Conservation (phyloP, 2,888 invertebrate genomes). For the Apodemia duryi region DNA sequence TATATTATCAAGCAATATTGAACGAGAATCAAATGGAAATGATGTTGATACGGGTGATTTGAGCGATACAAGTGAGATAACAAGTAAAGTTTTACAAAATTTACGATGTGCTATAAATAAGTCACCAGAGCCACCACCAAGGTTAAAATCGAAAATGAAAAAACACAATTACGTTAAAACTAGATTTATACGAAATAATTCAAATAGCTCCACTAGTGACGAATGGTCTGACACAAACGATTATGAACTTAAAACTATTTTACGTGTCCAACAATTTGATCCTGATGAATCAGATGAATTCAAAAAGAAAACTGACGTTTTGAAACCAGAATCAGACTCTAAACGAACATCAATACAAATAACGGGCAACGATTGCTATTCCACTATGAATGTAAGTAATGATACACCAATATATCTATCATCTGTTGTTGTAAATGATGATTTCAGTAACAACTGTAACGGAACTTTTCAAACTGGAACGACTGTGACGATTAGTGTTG, state of each 20-base stretch:
- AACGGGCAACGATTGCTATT: constrained; percentile 86
- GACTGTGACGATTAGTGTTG: constrained; percentile 81
- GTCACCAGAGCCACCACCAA: constrained; percentile 72
- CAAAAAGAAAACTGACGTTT: constrained; percentile 40
- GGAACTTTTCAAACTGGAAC: constrained; percentile 76
- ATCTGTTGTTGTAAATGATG: constrained; percentile 84
- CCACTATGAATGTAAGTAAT: constrained; percentile 85
- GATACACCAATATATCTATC: constrained; percentile 85
- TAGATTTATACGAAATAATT: constrained; percentile 67
- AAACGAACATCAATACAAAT: constrained; percentile 86
- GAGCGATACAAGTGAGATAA: constrained; percentile 69
- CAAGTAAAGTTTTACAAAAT: constrained; percentile 58
- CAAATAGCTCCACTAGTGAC: constrained; percentile 71
- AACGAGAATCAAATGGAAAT: constrained; percentile 34
- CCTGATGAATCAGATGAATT: constrained; percentile 66
- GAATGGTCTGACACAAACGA: constrained; percentile 74
- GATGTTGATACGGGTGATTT: constrained; percentile 57
- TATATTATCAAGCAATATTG: constrained; percentile 14
- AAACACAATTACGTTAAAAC: constrained; percentile 76
- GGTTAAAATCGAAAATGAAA: constrained; percentile 59
- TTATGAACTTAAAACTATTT: constrained; percentile 66
- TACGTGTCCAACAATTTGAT: constrained; percentile 68
- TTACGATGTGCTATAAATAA: constrained; percentile 63
- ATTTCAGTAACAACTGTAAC: constrained; percentile 55
- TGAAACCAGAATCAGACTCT: constrained; percentile 58